These are phyloP conservation scores for Thymelicus lineola DNA, from an alignment of 2,888 invertebrate genomes.

Conservation along the genomic window DNA sequence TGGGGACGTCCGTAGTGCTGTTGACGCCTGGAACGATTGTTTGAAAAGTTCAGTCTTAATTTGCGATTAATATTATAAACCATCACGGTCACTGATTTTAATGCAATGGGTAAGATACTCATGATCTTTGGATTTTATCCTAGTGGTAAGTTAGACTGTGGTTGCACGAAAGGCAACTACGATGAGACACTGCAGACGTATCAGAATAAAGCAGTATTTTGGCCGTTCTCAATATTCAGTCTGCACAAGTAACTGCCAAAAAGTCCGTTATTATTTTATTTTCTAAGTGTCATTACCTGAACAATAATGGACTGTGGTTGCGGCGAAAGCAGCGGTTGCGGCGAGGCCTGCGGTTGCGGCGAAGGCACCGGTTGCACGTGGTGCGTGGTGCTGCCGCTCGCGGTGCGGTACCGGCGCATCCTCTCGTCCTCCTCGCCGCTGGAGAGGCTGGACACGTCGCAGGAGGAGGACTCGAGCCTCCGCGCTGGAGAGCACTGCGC, in stretches of 20 bases:
- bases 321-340: slow-evolving; percentile 42
- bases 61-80: slow-evolving; percentile 1
- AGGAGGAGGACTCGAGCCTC: slow-evolving; percentile 78
- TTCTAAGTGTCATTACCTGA: slow-evolving; percentile 46
- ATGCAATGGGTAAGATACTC: too few species aligned
- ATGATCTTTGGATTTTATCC: too few species aligned
- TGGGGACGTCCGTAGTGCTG: slow-evolving; percentile 41
- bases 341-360: slow-evolving; percentile 41
- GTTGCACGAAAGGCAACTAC: too few species aligned
- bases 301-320: slow-evolving; percentile 49
- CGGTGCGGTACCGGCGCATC: slow-evolving; percentile 76
- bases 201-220: too few species aligned
- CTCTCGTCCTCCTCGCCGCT: slow-evolving; percentile 83
- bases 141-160: too few species aligned
- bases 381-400: slow-evolving; percentile 50
- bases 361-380: slow-evolving; percentile 40
- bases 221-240: too few species aligned
- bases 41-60: background rate
- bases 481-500: slow-evolving; percentile 80
- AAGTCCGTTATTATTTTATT: too few species aligned
- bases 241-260: too few species aligned
- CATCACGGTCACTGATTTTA: too few species aligned
- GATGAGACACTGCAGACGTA: too few species aligned
- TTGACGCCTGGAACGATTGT: slow-evolving; percentile 41
- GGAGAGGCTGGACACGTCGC: slow-evolving; percentile 80